A percentile compares a stretch with the other conserved stretches of the same genome.
Conservation (phyloP, 2,113 vertebrate genomes). For the Antennarius striatus region DNA sequence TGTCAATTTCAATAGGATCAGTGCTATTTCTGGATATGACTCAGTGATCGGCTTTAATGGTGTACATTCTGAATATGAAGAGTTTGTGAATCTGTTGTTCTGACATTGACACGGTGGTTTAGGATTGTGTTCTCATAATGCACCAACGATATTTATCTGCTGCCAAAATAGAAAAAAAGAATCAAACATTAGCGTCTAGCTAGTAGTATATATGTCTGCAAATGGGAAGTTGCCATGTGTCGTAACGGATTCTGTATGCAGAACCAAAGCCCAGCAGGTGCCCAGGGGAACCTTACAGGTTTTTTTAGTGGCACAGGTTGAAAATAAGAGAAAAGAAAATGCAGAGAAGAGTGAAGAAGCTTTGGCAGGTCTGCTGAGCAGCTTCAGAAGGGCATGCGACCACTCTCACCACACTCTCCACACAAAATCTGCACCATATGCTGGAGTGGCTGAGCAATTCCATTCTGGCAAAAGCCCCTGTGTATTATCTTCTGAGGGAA, state of each 20-base stretch:
- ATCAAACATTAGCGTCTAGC: no score
- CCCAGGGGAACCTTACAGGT: constrained; percentile 13
- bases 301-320: constrained; percentile 41
- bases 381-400: constrained; percentile 52
- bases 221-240: background rate
- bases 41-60: no score
- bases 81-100: no score
- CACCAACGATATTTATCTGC: no score
- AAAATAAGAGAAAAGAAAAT: constrained; percentile 14
- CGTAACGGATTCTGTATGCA: no score
- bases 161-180: no score
- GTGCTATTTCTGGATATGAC: no score
- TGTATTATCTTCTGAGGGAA: constrained; percentile 70
- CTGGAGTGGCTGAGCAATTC: constrained; percentile 61
- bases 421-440: constrained; percentile 71
- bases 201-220: background rate
- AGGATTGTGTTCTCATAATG: no score
- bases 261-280: constrained; percentile 3
- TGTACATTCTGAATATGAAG: no score
- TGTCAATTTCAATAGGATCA: no score
- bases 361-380: constrained; percentile 36
- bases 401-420: constrained; percentile 55
- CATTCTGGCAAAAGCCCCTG: constrained; percentile 61
- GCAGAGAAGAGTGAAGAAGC: constrained; percentile 17
- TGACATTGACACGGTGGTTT: no score